A percentile compares a stretch with the other conserved stretches of the same genome.
phyloP scores from a whole-genome alignment of 92 coral and sea anemone genomes.

The Isaurus tuberculatus region DNA sequence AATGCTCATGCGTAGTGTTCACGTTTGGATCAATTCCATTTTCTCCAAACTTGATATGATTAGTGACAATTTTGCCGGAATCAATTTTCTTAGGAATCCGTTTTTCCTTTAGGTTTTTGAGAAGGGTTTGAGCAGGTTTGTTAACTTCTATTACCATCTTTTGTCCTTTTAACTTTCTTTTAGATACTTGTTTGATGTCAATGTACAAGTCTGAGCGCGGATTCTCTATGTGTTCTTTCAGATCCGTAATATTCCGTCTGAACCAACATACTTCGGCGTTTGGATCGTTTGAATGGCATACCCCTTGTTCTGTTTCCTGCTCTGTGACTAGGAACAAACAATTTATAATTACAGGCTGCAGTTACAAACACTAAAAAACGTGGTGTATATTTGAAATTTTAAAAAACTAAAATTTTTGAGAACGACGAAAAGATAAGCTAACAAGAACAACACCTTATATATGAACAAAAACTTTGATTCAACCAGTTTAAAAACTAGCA shows the following conservation, averaged over 20 bases:
- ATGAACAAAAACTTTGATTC: neutral
- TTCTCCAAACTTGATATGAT: constrained; percentile 76
- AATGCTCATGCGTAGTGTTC: constrained; percentile 76
- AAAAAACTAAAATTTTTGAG: too few species aligned
- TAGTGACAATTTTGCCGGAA: constrained; percentile 63
- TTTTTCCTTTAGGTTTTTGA: constrained; percentile 74
- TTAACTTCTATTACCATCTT: constrained; percentile 61
- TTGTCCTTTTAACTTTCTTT: constrained; percentile 55
- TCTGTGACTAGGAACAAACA: constrained; percentile 57
- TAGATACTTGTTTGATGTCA: constrained; percentile 70
- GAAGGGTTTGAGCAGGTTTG: constrained; percentile 72
- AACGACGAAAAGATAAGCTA: neutral
- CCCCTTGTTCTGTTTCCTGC: constrained; percentile 74
- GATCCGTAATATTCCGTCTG: constrained; percentile 73
- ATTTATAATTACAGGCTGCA: neutral
- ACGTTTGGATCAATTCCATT: constrained; percentile 62
- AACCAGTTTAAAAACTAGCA: neutral
- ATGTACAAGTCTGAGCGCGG: constrained; percentile 72
- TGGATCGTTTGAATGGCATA: constrained; percentile 58
- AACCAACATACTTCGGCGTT: constrained; percentile 78
- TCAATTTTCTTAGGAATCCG: constrained; percentile 58
- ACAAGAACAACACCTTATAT: too few species aligned
- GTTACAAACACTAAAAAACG: too few species aligned
- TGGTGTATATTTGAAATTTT: too few species aligned
- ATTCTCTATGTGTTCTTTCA: constrained; percentile 69